Conservation (phyloP, 2,888 invertebrate genomes). For the Tortrix viridana region DNA sequence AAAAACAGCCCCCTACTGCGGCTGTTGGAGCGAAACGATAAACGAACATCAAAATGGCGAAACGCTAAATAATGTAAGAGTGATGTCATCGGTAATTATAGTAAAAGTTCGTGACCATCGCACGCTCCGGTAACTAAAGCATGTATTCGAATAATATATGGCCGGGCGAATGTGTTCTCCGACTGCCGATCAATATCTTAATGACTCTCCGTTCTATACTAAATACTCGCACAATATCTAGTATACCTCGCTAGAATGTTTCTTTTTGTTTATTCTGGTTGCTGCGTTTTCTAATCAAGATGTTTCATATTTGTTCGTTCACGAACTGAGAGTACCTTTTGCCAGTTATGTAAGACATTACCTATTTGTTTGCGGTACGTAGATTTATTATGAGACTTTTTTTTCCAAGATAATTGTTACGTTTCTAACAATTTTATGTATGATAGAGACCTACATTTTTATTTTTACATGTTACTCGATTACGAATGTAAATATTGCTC, state of each 20-base stretch:
- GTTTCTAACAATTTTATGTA: no score
- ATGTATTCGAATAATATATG: constrained; percentile 40
- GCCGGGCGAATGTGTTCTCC: constrained; percentile 12
- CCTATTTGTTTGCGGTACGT: no score
- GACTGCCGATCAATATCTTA: constrained; percentile 24
- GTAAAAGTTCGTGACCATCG: constrained; percentile 59
- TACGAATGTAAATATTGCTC: not conserved
- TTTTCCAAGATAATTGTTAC: no score
- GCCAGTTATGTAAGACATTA: not conserved
- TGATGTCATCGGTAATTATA: constrained; percentile 62
- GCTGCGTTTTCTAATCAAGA: not conserved
- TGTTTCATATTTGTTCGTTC: constrained; percentile 1
- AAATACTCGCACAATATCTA: constrained; percentile 19
- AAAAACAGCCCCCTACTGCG: constrained; percentile 53
- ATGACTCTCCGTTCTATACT: constrained; percentile 18
- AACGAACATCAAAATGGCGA: constrained; percentile 49
- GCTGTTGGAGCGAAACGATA: constrained; percentile 50
- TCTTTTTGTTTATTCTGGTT: constrained; percentile 6
- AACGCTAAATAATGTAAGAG: constrained; percentile 48
- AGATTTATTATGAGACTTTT: no score
- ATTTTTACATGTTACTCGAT: not conserved
- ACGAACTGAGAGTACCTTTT: not conserved
- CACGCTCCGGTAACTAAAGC: constrained; percentile 47
- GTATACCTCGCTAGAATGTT: constrained; percentile 2
- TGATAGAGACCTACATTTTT: no score